Evolutionary conservation across 2,888 invertebrate species (phyloP), one percentile per base, ranked within the genome.

Genomic region (Catocala sponsa): DNA sequence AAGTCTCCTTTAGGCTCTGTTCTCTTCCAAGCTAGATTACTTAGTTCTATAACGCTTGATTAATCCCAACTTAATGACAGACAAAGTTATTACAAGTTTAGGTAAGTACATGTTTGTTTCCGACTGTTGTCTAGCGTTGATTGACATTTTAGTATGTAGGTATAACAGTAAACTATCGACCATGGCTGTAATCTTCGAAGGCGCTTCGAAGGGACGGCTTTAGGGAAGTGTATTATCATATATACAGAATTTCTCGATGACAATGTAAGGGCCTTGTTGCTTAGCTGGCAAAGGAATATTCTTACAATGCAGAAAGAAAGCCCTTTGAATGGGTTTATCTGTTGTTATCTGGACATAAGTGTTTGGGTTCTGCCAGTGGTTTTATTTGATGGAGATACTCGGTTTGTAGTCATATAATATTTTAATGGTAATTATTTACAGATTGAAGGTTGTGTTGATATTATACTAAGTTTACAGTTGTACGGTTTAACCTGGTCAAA

Each of bases 1-100:
- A 5, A 12, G 13, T 47, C 9, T 15, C 38, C 11, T 13, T 15
- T n/a, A 55, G n/a, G 6, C 4, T n/a, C n/a, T 47, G n/a, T 48
- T 47, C 25, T 12, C n/a, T 1, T 47, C 47, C 38, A 42, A 53
- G 7, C n/a, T 25, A 13, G 35, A 54, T 54, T 54, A 25, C 47
- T 7, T 33, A 47, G 15, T 41, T 55, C 58, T 32, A 25, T 47
- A 4, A 50, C 25, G 9, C 41, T 65, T 70, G 51, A 66, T 68
- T 71, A 55, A 65, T 59, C 52, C 13, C 0, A 15, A 0, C 43
- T 59, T 46, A 60, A 48, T 49, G 15, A 33, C 38, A 47, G 49
- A 48, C 60, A 42, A 25, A 25, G 72, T 54, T 68, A 62, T 61
- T 15, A 56, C 54, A 15, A 55, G 35, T 46, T 35, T 46, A 7